phyloP scores from a whole-genome alignment of 2,797 vertebrate species.

The Lithobates pipiens region DNA sequence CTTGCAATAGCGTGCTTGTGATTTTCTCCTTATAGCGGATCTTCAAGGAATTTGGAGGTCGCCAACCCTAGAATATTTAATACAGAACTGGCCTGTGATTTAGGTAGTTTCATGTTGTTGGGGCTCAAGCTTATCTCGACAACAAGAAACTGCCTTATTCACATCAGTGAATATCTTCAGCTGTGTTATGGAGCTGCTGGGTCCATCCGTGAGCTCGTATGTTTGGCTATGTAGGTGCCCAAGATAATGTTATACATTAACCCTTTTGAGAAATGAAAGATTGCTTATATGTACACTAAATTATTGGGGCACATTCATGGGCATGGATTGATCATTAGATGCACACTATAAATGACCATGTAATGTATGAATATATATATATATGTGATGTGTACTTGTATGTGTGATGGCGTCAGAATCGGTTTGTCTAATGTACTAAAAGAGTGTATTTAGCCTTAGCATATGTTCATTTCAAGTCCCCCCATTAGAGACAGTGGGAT shows the following conservation, averaged over 20 bases:
- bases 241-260: background rate
- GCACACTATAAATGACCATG: background rate
- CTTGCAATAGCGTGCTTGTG: conserved; percentile 58
- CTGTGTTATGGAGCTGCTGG: conserved; percentile 29
- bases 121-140: conserved; percentile 90
- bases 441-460: background rate
- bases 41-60: conserved; percentile 62
- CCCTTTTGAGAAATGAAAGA: too few relatives aligned
- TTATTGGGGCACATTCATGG: background rate
- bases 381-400: background rate
- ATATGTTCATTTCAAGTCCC: too few relatives aligned
- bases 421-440: background rate
- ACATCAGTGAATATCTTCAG: conserved; percentile 86
- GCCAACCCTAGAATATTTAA: conserved; percentile 66
- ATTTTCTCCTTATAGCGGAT: conserved; percentile 71
- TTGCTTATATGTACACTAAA: background rate
- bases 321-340: background rate
- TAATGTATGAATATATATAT: background rate
- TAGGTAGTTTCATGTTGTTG: conserved; percentile 99
- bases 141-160: conserved; percentile 98
- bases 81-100: conserved; percentile 90
- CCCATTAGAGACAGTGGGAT: too few relatives aligned
- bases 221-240: background rate
- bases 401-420: background rate
- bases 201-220: background rate